Base-by-base conservation (phyloP, 1,140 invertebrate species). In the Drosophila murphyi region DNA sequence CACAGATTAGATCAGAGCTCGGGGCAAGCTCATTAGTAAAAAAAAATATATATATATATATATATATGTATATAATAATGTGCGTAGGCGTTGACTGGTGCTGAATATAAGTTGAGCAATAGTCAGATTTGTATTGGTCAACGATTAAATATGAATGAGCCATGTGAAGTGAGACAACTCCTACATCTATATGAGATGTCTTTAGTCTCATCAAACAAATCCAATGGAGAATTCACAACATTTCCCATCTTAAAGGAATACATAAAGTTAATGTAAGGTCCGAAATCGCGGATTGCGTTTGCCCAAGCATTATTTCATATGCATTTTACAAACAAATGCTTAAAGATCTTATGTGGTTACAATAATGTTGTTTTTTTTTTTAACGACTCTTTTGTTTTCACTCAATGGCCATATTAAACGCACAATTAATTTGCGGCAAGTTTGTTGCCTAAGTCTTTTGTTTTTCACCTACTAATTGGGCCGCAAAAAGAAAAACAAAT, bases 361-460 rank as follows among this genome's bases (percentile, higher is more conserved):
- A 55, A 3, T 29, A 31, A 43, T 37, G 39, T 60, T 43, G 63
- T 57, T 32, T 32, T 51, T n/a, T 32, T 52, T 50, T 51, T 60
- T 43, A 57, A 39, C 35, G 10, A 8, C 63, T 31, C 34, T 48
- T 59, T 50, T 48, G 48, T 60, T 68, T 73, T 50, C 71, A 63
- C 67, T 76, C n/a, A 37, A 34, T 41, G 65, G 7, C 39, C 63
- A 20, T 56, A 61, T 69, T 64, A 77, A 52, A 80, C 48, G 81
- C 77, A 50, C 62, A 86, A 81, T 85, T 87, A 82, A 82, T 72
- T 78, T 86, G 12, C 5, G 0, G 20, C 61, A 67, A 76, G 86
- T 90, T 89, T 41, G 81, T 90, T 89, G 80, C 75, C 57, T 48
- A 90, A 79, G 86, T 89, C 85, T 89, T 89, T 89, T 79, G 81